Percentiles rank a stretch among this genome's conserved stretches.
phyloP scores from a whole-genome alignment of 2,113 vertebrate genomes.

The Ammodytes marinus region DNA sequence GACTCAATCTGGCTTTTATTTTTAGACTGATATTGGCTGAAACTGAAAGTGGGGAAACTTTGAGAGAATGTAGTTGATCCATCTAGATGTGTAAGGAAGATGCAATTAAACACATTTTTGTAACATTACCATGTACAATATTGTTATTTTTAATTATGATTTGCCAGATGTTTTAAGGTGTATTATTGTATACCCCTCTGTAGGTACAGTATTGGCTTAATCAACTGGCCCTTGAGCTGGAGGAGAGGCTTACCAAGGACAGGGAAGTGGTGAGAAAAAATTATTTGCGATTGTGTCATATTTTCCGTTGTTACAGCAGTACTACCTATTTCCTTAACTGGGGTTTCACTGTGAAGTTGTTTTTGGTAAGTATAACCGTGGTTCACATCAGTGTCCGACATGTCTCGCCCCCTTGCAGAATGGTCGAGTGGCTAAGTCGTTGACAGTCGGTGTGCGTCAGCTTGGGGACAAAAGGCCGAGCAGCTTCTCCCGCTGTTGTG shows the following conservation, averaged over 20 bases:
- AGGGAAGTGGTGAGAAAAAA: conserved; percentile 87
- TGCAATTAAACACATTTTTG: background rate
- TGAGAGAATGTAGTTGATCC: background rate
- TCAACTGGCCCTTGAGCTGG: conserved; percentile 94
- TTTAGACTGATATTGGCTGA: background rate
- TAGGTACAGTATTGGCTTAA: conserved; percentile 96
- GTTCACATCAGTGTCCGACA: background rate
- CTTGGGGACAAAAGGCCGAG: conserved; percentile 84
- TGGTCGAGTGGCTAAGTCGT: conserved; percentile 89
- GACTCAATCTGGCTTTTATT: background rate
- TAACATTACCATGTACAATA: background rate
- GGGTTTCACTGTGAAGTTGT: background rate
- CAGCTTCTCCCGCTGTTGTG: conserved; percentile 90
- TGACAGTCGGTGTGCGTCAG: conserved; percentile 89
- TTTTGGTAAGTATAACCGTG: rapidly evolving
- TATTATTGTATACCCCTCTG: background rate
- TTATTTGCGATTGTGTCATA: background rate
- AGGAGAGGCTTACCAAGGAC: conserved; percentile 94
- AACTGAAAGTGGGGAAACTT: background rate
- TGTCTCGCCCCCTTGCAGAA: conserved; percentile 84
- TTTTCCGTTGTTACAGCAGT: background rate
- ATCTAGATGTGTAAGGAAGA: background rate
- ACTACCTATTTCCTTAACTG: background rate
- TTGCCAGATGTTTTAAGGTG: background rate
- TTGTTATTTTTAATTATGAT: background rate